Evolutionary conservation across 2,888 invertebrate genomes (phyloP), one percentile per base, ranked within the genome.

Genomic region (Patella depressa): DNA sequence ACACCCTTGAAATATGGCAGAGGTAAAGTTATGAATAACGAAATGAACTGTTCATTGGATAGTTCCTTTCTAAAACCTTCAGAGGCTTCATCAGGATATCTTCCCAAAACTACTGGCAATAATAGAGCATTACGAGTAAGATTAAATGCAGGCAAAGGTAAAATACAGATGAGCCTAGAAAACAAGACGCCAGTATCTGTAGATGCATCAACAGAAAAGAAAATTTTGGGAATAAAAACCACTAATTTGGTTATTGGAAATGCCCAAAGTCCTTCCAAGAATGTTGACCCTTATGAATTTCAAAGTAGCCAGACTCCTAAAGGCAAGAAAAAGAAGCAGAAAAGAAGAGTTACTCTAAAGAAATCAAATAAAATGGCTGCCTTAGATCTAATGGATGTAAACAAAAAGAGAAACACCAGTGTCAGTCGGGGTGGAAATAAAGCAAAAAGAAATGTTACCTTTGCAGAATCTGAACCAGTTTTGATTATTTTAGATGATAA

Each of bases 251-350:
- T 45, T 45, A 9, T 45, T 45, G 24, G 5, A 9, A 65, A 19
- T 65, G 24, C 9, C 2, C 19, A 11, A 24, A 24, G 24, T 24
- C 55, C 55, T 17, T 74, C 53, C 11, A 72, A 59, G 29, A 73
- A 55, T 45, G 78, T 79, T 70, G 89, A 89, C 80, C 89, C 88
- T 9, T 89, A 84, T 82, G 84, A 86, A 71, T 89, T 89, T 71
- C 83, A 81, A 54, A 81, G 83, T 14, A 88, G 88, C 76, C 87
- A 85, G 77, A 79, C 74, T n/a, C 84, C 45, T 29, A 73, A 54
- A 29, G 65, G 72, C 17, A 73, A 71, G 65, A 82, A 83, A 74
- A 19, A 71, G 17, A 54, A 53, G 73, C 78, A 78, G 71, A 59
- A 15, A 83, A 78, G 72, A 77, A 79, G 71, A 72, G 77, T 14